A percentile compares a stretch with the other conserved stretches of the same genome.
phyloP scores from a whole-genome alignment of 2,113 vertebrate genomes.

The Brachyhypopomus occidentalis region DNA sequence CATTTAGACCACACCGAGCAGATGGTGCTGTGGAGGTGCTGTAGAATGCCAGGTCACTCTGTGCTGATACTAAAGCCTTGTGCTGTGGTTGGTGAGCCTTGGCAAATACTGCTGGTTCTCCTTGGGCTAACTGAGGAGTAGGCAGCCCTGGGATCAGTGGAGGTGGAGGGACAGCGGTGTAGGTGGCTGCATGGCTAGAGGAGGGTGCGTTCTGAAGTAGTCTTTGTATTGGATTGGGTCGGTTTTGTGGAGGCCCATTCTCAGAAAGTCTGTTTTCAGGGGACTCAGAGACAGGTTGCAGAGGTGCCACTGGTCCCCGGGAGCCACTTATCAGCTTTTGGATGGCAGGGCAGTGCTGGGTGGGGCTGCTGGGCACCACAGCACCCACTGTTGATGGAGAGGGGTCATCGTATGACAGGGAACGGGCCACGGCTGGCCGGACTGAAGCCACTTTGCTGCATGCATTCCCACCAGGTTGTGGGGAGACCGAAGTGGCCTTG shows the following conservation, averaged over 20 bases:
- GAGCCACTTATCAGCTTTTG: conserved; percentile 87
- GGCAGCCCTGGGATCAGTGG: conserved; percentile 45
- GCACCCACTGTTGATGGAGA: conserved; percentile 6
- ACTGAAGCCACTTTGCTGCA: conserved; percentile 4
- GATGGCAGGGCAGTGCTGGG: conserved; percentile 83
- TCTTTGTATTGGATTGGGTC: conserved; percentile 69
- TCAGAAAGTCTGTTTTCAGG: conserved; percentile 79
- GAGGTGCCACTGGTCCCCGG: conserved; percentile 65
- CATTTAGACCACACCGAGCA: not conserved
- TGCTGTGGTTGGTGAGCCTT: conserved; percentile 43
- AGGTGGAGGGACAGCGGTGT: conserved; percentile 29
- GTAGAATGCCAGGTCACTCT: conserved; percentile 14
- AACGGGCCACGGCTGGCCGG: conserved; percentile 78
- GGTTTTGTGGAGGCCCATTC: conserved; percentile 62
- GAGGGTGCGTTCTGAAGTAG: conserved; percentile 72
- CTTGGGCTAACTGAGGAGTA: conserved; percentile 60
- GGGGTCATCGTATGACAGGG: conserved; percentile 82
- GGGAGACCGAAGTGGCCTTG: conserved; percentile 58
- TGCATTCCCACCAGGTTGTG: not conserved
- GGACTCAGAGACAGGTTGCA: conserved; percentile 80
- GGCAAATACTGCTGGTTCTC: not conserved
- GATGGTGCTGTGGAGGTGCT: not conserved
- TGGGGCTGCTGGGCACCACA: conserved; percentile 36
- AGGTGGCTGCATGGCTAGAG: conserved; percentile 48
- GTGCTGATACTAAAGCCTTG: not conserved